phyloP scores from a whole-genome alignment of 2,113 vertebrate genomes.

The Etheostoma cragini region DNA sequence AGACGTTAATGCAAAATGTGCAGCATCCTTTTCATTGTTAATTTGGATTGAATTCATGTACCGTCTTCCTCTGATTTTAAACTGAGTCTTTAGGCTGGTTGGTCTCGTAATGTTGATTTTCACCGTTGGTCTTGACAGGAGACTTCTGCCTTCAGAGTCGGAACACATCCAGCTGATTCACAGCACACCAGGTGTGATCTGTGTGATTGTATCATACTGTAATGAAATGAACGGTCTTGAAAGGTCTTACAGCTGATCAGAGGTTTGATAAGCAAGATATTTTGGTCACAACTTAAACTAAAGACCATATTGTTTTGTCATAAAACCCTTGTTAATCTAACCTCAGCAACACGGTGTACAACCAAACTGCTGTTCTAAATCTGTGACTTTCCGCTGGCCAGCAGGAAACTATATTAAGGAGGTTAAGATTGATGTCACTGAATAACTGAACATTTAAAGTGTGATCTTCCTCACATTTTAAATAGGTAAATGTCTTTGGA shows the following conservation, averaged over 20 bases:
- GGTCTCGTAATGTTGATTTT: neutral
- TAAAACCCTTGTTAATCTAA: neutral
- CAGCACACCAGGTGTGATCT: neutral
- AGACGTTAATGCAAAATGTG: neutral
- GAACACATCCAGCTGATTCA: neutral
- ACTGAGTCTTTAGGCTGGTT: neutral
- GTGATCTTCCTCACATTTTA: neutral
- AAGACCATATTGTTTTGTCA: neutral
- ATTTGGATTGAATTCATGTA: neutral
- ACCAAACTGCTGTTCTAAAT: neutral
- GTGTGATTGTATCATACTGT: neutral
- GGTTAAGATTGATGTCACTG: neutral
- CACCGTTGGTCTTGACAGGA: neutral
- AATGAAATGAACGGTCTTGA: neutral
- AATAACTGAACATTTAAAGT: neutral
- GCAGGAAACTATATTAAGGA: neutral
- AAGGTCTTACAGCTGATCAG: slow-evolving; percentile 1
- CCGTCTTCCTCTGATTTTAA: neutral
- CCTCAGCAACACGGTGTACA: neutral
- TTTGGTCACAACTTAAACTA: neutral
- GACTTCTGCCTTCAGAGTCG: neutral
- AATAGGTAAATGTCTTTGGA: neutral
- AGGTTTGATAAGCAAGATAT: neutral
- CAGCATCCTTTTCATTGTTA: neutral
- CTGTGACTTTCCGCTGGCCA: neutral